phyloP scores from a whole-genome alignment of 2,888 invertebrate genomes.

The Quadriops clusia region DNA sequence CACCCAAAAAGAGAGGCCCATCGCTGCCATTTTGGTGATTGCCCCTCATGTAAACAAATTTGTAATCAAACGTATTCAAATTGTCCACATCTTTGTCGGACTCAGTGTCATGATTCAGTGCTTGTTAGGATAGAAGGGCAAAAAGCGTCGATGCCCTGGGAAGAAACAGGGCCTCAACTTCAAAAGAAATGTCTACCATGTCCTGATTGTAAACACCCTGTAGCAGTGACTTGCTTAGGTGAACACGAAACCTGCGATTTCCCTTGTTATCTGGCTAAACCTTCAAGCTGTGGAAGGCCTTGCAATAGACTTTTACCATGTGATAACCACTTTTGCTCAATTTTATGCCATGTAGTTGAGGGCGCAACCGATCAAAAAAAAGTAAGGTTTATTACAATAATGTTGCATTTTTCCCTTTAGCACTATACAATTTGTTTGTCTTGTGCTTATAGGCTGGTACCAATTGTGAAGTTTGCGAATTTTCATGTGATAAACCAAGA shows the following conservation, averaged over 20 bases:
- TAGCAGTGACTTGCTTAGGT: slow-evolving; percentile 61
- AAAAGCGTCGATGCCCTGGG: slow-evolving; percentile 57
- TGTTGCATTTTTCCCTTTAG: not conserved
- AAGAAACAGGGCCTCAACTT: slow-evolving; percentile 35
- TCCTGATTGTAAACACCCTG: slow-evolving; percentile 58
- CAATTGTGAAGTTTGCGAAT: slow-evolving; percentile 47
- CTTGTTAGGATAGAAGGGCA: slow-evolving; percentile 46
- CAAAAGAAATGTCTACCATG: slow-evolving; percentile 50
- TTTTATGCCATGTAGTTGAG: slow-evolving; percentile 59
- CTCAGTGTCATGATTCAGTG: slow-evolving; percentile 65
- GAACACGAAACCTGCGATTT: slow-evolving; percentile 56
- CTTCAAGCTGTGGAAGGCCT: slow-evolving; percentile 64
- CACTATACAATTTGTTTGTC: slow-evolving; percentile 1
- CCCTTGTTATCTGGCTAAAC: slow-evolving; percentile 57
- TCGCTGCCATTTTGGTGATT: slow-evolving; percentile 71
- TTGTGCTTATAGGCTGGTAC: slow-evolving; percentile 29
- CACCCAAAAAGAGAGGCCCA: slow-evolving; percentile 63
- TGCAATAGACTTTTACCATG: slow-evolving; percentile 66
- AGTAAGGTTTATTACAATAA: slow-evolving; percentile 17
- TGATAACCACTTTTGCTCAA: slow-evolving; percentile 63
- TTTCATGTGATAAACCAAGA: slow-evolving; percentile 49
- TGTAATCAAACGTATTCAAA: slow-evolving; percentile 48
- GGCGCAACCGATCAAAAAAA: slow-evolving; percentile 29
- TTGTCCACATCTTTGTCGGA: slow-evolving; percentile 60
- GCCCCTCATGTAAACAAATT: slow-evolving; percentile 68